Evolutionary conservation across 2,113 vertebrate genomes (phyloP).

Genomic region (Lathamus discolor): DNA sequence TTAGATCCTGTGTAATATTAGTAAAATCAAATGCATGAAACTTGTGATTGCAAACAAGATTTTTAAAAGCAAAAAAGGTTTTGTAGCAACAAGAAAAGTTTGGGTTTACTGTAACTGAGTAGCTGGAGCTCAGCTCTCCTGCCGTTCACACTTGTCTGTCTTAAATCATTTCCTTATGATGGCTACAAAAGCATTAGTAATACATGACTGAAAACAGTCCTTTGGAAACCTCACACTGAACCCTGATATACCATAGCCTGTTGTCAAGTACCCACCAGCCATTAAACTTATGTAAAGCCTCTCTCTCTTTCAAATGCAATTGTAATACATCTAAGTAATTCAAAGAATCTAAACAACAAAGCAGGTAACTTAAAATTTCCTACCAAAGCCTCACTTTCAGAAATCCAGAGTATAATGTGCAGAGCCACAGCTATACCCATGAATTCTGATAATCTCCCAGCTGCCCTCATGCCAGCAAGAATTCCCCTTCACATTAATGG

Average conservation of each 20-base stretch:
- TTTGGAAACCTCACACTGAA: background rate
- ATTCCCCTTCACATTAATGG: fast-evolving
- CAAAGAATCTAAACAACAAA: background rate
- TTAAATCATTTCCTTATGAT: background rate
- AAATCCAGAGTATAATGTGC: background rate
- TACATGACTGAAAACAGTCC: background rate
- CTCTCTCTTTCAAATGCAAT: background rate
- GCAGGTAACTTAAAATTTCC: background rate
- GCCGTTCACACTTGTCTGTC: background rate
- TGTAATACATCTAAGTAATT: background rate
- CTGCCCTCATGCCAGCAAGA: background rate
- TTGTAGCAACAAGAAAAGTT: background rate
- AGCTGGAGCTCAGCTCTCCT: background rate
- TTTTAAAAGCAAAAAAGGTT: background rate
- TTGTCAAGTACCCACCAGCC: background rate
- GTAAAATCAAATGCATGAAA: background rate
- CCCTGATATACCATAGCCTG: background rate
- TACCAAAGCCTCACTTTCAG: background rate
- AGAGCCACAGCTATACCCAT: background rate
- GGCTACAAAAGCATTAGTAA: background rate
- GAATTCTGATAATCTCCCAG: background rate
- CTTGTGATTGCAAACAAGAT: background rate
- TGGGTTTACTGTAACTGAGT: background rate
- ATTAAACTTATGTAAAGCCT: background rate
- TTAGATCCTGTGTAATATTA: background rate